Conservation (phyloP, 1,140 invertebrate species). For the Brachionus koreanus region DNA sequence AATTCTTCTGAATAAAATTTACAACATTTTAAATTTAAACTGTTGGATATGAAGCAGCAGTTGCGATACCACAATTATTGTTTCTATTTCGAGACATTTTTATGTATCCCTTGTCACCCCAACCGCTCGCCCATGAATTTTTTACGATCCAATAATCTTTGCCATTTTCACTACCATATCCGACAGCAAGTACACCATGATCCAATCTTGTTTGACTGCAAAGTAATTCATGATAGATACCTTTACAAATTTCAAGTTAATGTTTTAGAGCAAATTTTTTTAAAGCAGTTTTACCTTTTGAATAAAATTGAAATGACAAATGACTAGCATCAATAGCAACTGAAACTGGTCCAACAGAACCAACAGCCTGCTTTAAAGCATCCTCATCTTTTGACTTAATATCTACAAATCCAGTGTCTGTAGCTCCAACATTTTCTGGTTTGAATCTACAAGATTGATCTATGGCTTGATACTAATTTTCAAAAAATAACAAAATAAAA, state of each 20-base stretch:
- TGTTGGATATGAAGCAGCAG: slow-evolving; percentile 47
- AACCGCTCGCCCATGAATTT: slow-evolving; percentile 60
- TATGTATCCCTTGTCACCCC: slow-evolving; percentile 63
- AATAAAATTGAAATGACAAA: slow-evolving; percentile 41
- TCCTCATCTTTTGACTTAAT: slow-evolving; percentile 47
- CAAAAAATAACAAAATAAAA: not conserved
- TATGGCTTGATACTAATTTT: slow-evolving; percentile 9
- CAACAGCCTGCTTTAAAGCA: slow-evolving; percentile 61
- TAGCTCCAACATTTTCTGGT: slow-evolving; percentile 33
- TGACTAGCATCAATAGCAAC: slow-evolving; percentile 71
- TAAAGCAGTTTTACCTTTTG: not conserved
- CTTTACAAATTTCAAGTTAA: not conserved
- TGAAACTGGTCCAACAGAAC: slow-evolving; percentile 76
- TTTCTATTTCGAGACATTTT: slow-evolving; percentile 60
- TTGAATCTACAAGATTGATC: slow-evolving; percentile 39
- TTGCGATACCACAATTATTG: slow-evolving; percentile 55
- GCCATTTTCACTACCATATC: slow-evolving; percentile 49
- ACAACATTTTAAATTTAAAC: slow-evolving; percentile 45
- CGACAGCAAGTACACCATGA: slow-evolving; percentile 50
- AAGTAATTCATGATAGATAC: slow-evolving; percentile 32
- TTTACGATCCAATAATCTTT: slow-evolving; percentile 47
- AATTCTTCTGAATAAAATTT: not conserved
- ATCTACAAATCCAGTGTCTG: slow-evolving; percentile 34
- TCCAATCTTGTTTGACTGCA: slow-evolving; percentile 45
- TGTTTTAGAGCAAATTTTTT: not conserved